A percentile compares a stretch with the other conserved stretches of the same genome.
Evolutionary conservation across 1,140 invertebrate genomes (phyloP).

Genomic region (Dreissena polymorpha): DNA sequence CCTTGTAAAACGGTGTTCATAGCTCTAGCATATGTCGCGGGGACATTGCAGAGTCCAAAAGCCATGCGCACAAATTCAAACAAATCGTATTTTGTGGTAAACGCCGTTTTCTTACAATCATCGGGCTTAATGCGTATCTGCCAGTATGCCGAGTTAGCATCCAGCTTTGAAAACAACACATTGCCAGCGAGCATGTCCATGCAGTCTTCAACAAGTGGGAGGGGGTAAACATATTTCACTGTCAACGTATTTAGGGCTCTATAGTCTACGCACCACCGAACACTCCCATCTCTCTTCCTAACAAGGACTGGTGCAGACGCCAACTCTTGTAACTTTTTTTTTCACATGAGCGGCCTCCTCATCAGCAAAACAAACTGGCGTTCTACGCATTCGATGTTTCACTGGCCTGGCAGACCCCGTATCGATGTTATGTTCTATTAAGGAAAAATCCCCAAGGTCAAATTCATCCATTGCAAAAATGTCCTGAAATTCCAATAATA

Average conservation of each 20-base stretch:
- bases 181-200: slow-evolving; percentile 35
- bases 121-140: not conserved
- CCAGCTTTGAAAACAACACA: slow-evolving; percentile 34
- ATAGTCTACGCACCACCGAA: slow-evolving; percentile 25
- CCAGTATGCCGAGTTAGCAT: slow-evolving; percentile 33
- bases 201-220: slow-evolving; percentile 9
- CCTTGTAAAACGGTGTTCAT: too few species aligned
- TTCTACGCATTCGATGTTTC: slow-evolving; percentile 23
- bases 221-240: slow-evolving; percentile 15
- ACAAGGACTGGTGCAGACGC: not conserved
- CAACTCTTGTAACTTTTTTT: slow-evolving; percentile 28
- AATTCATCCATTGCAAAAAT: slow-evolving; percentile 39
- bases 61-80: too few species aligned
- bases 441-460: slow-evolving; percentile 20
- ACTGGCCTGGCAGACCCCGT: slow-evolving; percentile 18
- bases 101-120: too few species aligned
- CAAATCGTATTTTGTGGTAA: too few species aligned
- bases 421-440: slow-evolving; percentile 27
- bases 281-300: not conserved
- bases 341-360: slow-evolving; percentile 22
- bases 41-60: too few species aligned
- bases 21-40: too few species aligned
- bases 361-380: not conserved
- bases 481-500: slow-evolving; percentile 19
- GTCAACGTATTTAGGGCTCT: slow-evolving; percentile 1